Evolutionary conservation across 2,888 invertebrate species (phyloP).

Genomic region (Bhutanitis thaidina): DNA sequence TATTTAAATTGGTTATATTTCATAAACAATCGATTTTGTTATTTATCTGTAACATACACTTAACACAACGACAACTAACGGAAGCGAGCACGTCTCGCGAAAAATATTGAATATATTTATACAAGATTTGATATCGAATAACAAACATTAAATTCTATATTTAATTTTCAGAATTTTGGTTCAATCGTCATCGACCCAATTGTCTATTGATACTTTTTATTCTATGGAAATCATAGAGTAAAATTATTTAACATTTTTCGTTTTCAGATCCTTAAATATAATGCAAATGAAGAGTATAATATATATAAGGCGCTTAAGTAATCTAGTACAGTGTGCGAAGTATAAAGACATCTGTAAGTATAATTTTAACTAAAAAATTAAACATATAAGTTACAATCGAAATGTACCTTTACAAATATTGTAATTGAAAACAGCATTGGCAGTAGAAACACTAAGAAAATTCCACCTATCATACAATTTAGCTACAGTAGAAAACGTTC

Average conservation of each 20-base stretch:
- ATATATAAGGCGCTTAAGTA: background rate
- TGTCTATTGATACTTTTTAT: background rate
- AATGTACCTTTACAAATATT: background rate
- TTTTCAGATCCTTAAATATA: background rate
- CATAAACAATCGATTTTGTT: background rate
- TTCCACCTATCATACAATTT: slow-evolving; percentile 26
- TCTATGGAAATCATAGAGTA: background rate
- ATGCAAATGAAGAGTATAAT: background rate
- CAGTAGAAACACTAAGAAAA: slow-evolving; percentile 29
- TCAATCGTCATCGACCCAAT: background rate
- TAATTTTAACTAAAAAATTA: background rate
- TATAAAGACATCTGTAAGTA: background rate
- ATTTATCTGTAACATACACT: background rate
- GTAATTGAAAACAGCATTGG: slow-evolving; percentile 14
- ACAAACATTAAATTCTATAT: background rate
- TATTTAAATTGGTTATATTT: background rate
- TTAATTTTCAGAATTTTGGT: background rate
- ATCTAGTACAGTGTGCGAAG: background rate
- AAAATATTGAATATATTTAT: background rate
- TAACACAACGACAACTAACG: background rate
- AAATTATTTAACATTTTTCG: background rate
- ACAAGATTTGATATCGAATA: background rate
- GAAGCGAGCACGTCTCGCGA: background rate
- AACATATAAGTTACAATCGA: background rate
- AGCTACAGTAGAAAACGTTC: slow-evolving; percentile 51